A percentile compares a stretch with the other conserved stretches of the same genome.
Evolutionary conservation across 1,140 invertebrate genomes (phyloP).

Genomic region (Subanguina moxae): DNA sequence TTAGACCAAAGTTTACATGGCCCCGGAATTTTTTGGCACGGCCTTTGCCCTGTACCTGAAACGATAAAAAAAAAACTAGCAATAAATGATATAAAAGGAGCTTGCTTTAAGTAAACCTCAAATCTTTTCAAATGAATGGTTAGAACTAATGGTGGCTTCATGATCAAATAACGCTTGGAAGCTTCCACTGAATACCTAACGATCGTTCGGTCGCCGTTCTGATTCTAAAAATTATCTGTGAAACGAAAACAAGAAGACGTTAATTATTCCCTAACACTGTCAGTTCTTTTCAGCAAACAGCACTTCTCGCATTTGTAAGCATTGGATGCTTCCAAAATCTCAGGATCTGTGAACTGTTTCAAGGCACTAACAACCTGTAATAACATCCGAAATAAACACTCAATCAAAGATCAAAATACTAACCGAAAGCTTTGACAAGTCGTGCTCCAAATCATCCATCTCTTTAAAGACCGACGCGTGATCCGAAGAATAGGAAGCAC

Average conservation of each 20-base stretch:
- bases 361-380: slow-evolving; percentile 66
- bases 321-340: slow-evolving; percentile 75
- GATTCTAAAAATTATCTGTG: neutral
- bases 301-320: slow-evolving; percentile 86
- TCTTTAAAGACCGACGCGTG: neutral
- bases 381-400: too few relatives aligned
- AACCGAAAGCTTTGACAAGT: slow-evolving; percentile 1
- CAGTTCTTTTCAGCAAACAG: slow-evolving; percentile 63
- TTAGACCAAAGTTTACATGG: slow-evolving; percentile 78
- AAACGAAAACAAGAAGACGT: neutral
- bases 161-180: slow-evolving; percentile 83
- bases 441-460: neutral
- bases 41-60: neutral
- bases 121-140: slow-evolving; percentile 86
- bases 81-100: too few relatives aligned
- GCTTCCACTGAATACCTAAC: slow-evolving; percentile 64
- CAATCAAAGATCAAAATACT: too few relatives aligned
- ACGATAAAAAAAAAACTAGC: slow-evolving; percentile 52
- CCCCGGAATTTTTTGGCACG: slow-evolving; percentile 75
- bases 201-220: neutral
- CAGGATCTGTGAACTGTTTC: slow-evolving; percentile 81
- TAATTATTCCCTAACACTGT: too few relatives aligned
- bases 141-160: slow-evolving; percentile 80
- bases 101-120: too few relatives aligned
- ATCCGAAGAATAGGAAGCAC: neutral